A percentile compares a stretch with the other conserved stretches of the same genome.
Evolutionary conservation across 2,888 invertebrate species (phyloP).

Genomic region (Chloroclystis v-ata): DNA sequence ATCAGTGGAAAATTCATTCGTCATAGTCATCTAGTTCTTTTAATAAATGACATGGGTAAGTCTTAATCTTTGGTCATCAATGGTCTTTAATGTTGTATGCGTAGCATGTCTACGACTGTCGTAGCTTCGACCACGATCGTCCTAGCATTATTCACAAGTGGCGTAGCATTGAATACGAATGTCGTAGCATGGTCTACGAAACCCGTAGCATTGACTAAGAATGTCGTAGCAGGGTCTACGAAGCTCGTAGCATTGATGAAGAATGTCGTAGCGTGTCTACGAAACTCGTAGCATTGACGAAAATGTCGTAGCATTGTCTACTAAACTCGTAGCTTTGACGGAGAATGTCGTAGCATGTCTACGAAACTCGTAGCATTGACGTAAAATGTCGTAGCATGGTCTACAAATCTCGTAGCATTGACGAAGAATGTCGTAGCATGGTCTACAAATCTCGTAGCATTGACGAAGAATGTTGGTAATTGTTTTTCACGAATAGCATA

Average conservation of each 20-base stretch:
- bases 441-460: not conserved
- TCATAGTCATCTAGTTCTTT: too few relatives aligned
- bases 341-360: not conserved
- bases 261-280: not conserved
- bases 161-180: not conserved
- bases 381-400: not conserved
- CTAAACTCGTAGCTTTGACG: not conserved
- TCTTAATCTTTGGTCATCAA: too few relatives aligned
- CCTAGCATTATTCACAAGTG: too few relatives aligned
- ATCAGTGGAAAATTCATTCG: too few relatives aligned
- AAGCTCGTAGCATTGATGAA: not conserved
- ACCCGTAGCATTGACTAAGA: not conserved
- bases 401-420: not conserved
- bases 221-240: not conserved
- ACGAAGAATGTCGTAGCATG: not conserved
- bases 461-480: too few relatives aligned
- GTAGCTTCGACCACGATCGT: too few relatives aligned
- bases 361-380: not conserved
- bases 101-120: too few relatives aligned
- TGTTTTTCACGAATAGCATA: too few relatives aligned
- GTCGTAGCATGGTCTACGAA: not conserved
- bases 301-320: not conserved
- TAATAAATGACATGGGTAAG: not conserved
- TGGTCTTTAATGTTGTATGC: too few relatives aligned
- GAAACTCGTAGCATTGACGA: not conserved